These are phyloP conservation scores for Baronia brevicornis DNA, from an alignment of 2,888 invertebrate species.

Conservation along the genomic window DNA sequence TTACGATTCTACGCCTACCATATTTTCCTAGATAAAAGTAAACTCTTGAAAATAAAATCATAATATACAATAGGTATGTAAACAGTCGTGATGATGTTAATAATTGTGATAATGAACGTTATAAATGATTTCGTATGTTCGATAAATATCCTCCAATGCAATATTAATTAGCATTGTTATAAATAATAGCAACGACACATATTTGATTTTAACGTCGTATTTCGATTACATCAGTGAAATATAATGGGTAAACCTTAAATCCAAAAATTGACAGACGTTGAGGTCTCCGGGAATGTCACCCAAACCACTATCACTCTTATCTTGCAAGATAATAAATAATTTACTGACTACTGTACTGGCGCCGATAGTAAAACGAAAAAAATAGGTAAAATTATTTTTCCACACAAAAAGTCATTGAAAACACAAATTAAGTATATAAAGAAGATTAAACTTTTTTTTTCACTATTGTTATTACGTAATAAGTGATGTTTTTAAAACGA, in stretches of 20 bases:
- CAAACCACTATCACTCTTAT: constrained; percentile 63
- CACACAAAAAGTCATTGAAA: too few relatives aligned
- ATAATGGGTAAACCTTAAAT: constrained; percentile 13
- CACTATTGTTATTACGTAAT: constrained; percentile 22
- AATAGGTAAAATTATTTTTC: constrained; percentile 3
- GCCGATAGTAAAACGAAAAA: constrained; percentile 30
- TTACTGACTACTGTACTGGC: constrained; percentile 20
- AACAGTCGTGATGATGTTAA: too few relatives aligned
- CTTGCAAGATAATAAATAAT: constrained; percentile 35
- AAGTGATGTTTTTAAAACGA: constrained; percentile 17
- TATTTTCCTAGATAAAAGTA: too few relatives aligned
- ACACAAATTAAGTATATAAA: constrained; percentile 12
- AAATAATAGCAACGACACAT: too few relatives aligned
- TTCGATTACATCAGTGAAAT: constrained; percentile 4
- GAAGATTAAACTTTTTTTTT: constrained; percentile 19
- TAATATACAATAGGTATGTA: too few relatives aligned
- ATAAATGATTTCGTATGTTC: too few relatives aligned
- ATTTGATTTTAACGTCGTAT: too few relatives aligned
- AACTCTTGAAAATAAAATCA: too few relatives aligned
- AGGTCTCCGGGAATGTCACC: constrained; percentile 23
- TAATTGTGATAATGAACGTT: too few relatives aligned
- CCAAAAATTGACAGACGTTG: constrained; percentile 6
- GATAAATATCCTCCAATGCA: too few relatives aligned
- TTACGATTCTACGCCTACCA: too few relatives aligned
- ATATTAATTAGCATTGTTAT: too few relatives aligned